Evolutionary conservation across 92 coral and sea anemone species (phyloP), one percentile per base, ranked within the genome.

Genomic region (Hydrozoanthus gracilis): DNA sequence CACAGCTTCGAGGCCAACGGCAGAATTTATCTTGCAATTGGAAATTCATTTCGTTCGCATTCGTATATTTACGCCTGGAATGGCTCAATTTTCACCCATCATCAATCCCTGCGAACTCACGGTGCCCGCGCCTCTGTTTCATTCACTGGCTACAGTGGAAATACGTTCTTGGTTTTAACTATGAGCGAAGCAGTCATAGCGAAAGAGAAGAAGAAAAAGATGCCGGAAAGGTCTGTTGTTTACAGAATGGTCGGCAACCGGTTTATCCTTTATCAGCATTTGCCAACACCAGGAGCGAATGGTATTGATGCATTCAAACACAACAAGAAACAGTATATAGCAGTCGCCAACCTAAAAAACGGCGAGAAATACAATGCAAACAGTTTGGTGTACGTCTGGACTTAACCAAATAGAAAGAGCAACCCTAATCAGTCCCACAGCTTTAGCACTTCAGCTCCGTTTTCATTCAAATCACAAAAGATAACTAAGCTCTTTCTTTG

Each of bases 1-100:
- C 51, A 71, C 17, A 44, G 76, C 20, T 71, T 71, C 76, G n/a
- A 71, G 51, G 51, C 76, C 18, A 71, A 71, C 51, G 35, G 11
- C 6, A 71, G 76, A 39, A 51, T 39, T 71, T 71, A 71, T 17
- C 17, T 71, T 44, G 76, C 76, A 0, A 44, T 71, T 10, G 51
- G 76, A 2, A 71, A 71, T 71, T 39, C 3, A n/a, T 0, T 9
- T 4, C 45, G 49, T 67, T 15, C 45, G 3, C 7, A 44, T 4
- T 44, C 76, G 3, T 44, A 39, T 17, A 14, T 71, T 44, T 44
- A 71, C 18, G 49, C 16, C 7, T 71, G 76, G 76, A 71, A 71
- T 7, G 76, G 76, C 8, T 39, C 76, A n/a, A 10, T 13, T 14
- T 71, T 71, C 45, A 51, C 11, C 6, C 51, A 39, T 44, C 76